Evolutionary conservation across 2,797 vertebrate species (phyloP).

Genomic region (Amazonetta brasiliensis): DNA sequence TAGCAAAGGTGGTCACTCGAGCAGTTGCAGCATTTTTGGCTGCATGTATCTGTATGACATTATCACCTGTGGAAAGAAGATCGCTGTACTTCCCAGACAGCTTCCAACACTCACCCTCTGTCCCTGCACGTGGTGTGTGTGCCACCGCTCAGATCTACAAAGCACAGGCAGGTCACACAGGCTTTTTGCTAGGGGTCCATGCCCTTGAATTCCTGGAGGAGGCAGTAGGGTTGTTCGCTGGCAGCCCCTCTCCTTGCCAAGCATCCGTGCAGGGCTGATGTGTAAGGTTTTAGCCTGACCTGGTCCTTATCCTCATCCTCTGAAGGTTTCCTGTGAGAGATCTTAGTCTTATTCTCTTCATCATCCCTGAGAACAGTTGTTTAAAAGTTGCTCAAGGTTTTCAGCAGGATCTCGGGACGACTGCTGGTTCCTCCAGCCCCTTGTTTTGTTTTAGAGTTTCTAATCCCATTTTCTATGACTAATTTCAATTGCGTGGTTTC

Average conservation of each 20-base stretch:
- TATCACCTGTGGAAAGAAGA: neutral
- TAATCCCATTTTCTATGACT: constrained; percentile 56
- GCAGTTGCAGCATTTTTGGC: neutral
- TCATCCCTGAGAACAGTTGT: neutral
- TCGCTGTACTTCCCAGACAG: neutral
- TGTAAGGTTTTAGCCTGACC: neutral
- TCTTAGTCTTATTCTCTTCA: neutral
- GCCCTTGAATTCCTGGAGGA: neutral
- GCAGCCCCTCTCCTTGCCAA: neutral
- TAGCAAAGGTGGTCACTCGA: neutral
- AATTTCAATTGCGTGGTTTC: constrained; percentile 41
- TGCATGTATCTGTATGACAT: neutral
- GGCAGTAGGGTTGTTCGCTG: neutral
- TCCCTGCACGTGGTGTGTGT: neutral
- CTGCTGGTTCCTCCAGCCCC: constrained; percentile 18
- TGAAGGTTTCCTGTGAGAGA: neutral
- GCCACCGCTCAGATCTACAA: accelerated
- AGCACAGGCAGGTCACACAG: neutral
- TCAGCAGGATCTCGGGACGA: neutral
- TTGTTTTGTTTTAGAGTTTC: constrained; percentile 54
- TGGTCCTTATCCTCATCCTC: accelerated
- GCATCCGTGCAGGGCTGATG: neutral
- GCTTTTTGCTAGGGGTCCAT: neutral
- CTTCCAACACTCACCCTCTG: neutral
- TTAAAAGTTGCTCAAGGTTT: constrained; percentile 49